A percentile compares a stretch with the other conserved stretches of the same genome.
Conservation (phyloP, 1,140 invertebrate genomes). For the Rhagoletis zephyria region DNA sequence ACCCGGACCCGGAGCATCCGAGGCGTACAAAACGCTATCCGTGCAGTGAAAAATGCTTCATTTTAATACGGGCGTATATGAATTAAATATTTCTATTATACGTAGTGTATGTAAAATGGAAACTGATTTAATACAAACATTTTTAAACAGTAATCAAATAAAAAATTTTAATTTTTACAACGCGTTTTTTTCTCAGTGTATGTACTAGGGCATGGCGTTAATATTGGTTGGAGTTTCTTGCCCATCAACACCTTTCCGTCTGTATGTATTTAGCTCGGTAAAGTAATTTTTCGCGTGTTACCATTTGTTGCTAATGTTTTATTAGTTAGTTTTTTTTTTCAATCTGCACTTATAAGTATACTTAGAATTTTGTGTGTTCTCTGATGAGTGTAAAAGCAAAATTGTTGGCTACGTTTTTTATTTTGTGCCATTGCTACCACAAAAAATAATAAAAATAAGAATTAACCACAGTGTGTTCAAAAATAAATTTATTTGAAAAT, state of each 20-base stretch:
- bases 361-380: slow-evolving; percentile 15
- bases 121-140: no score
- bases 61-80: no score
- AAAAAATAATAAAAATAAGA: slow-evolving; percentile 2
- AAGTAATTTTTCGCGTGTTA: slow-evolving; percentile 15
- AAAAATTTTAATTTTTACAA: no score
- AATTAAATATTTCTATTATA: no score
- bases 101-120: no score
- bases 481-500: not conserved
- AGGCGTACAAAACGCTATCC: no score
- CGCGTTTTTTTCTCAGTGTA: no score
- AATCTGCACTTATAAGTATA: not conserved
- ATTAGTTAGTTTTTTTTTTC: no score
- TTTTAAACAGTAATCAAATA: no score
- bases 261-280: not conserved
- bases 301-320: slow-evolving; percentile 11
- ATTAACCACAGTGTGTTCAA: no score
- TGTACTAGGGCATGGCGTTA: not conserved
- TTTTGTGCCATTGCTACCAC: not conserved
- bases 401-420: not conserved
- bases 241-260: not conserved
- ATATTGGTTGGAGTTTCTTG: not conserved
- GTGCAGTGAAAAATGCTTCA: no score
- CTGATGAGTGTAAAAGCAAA: not conserved
- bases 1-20: no score